Conservation (phyloP, 2,888 invertebrate genomes). For the Mythimna vitellina region DNA sequence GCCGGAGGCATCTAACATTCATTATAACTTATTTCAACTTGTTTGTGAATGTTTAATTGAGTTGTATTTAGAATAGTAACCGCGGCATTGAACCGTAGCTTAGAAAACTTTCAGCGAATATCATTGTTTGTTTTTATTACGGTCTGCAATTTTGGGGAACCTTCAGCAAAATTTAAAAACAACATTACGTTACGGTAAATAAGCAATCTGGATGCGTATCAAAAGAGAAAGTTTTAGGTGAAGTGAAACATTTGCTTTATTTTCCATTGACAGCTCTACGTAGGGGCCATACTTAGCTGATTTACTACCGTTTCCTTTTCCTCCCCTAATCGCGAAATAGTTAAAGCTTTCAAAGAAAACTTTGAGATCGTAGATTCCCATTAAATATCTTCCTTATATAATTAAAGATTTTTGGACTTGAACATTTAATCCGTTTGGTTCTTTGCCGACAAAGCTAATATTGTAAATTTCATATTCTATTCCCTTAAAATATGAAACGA, state of each 20-base stretch:
- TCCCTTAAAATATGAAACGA: background rate
- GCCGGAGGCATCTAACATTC: slow-evolving; percentile 63
- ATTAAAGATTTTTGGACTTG: slow-evolving; percentile 1
- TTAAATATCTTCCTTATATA: slow-evolving; percentile 7
- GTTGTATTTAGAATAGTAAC: slow-evolving; percentile 34
- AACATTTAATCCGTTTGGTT: background rate
- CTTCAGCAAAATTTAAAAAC: background rate
- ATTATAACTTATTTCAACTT: slow-evolving; percentile 67
- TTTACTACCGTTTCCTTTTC: slow-evolving; percentile 75
- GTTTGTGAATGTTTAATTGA: slow-evolving; percentile 60
- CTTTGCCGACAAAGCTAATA: background rate
- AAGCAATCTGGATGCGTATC: slow-evolving; percentile 49
- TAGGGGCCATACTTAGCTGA: slow-evolving; percentile 58
- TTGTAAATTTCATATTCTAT: background rate
- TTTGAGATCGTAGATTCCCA: slow-evolving; percentile 45
- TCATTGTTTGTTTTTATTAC: slow-evolving; percentile 23
- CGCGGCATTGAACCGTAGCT: slow-evolving; percentile 15
- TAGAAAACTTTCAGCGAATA: slow-evolving; percentile 15
- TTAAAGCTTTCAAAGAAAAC: slow-evolving; percentile 64
- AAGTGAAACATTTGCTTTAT: slow-evolving; percentile 40
- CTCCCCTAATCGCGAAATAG: slow-evolving; percentile 45
- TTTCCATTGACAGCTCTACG: slow-evolving; percentile 62
- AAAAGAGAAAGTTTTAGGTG: slow-evolving; percentile 40
- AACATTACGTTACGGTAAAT: background rate
- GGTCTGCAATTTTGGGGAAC: slow-evolving; percentile 11